phyloP scores from a whole-genome alignment of 2,797 vertebrate genomes.

The Apogon hyalosoma region DNA sequence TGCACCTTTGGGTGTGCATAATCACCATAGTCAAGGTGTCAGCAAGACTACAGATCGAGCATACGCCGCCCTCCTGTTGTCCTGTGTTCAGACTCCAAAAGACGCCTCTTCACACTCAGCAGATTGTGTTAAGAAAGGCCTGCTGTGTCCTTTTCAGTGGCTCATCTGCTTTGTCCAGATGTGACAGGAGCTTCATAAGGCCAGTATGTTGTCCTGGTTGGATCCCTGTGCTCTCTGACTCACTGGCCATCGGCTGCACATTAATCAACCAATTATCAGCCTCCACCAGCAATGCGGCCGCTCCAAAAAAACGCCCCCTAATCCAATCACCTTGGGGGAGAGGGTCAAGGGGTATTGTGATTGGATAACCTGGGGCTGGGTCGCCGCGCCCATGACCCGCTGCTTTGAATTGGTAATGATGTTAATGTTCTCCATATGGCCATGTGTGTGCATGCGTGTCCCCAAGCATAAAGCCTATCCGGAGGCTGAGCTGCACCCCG shows the following conservation, averaged over 20 bases:
- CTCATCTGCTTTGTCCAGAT: constrained; percentile 45
- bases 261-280: constrained; percentile 77
- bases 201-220: neutral
- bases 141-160: constrained; percentile 10
- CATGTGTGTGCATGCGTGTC: constrained; percentile 32
- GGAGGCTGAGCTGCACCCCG: constrained; percentile 49
- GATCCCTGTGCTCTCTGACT: constrained; percentile 35
- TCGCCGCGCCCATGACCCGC: constrained; percentile 68
- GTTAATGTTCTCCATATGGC: constrained; percentile 82
- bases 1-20: too few species aligned
- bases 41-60: too few species aligned
- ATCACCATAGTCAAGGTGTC: too few species aligned
- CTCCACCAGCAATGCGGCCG: constrained; percentile 32
- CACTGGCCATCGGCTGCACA: constrained; percentile 56
- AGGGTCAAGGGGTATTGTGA: constrained; percentile 65
- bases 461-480: constrained; percentile 41
- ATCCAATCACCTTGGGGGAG: constrained; percentile 77
- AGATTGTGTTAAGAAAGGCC: neutral
- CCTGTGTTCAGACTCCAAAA: too few species aligned
- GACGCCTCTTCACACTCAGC: too few species aligned
- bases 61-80: too few species aligned
- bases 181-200: constrained; percentile 32
- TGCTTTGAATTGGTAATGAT: constrained; percentile 80
- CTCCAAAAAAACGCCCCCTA: constrained; percentile 57
- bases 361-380: constrained; percentile 78